A percentile compares a stretch with the other conserved stretches of the same genome.
phyloP scores from a whole-genome alignment of 1,140 invertebrate genomes.

The Neuroterus valhalla region DNA sequence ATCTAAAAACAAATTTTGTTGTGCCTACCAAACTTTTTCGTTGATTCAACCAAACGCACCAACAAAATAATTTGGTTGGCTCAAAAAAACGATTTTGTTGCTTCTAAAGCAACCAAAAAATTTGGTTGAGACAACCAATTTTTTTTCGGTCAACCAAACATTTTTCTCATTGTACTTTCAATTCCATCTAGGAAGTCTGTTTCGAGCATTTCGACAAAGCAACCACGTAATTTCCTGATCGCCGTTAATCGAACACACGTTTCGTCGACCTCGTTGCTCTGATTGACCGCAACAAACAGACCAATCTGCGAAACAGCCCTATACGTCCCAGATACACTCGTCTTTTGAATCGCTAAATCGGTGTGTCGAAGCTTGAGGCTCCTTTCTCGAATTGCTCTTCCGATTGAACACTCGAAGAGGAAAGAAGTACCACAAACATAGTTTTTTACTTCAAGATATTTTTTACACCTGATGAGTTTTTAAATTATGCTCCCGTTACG shows the following conservation, averaged over 20 bases:
- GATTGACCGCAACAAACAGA: slow-evolving; percentile 30
- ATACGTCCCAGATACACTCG: slow-evolving; percentile 23
- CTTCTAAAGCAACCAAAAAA: no score
- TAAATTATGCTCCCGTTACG: no score
- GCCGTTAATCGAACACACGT: slow-evolving; percentile 27
- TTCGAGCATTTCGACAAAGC: slow-evolving; percentile 16
- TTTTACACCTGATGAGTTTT: no score
- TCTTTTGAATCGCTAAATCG: slow-evolving; percentile 26
- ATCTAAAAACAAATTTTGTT: neutral
- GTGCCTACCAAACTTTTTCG: no score
- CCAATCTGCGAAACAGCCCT: slow-evolving; percentile 21
- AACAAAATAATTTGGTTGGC: no score
- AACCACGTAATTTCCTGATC: slow-evolving; percentile 29
- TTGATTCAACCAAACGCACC: no score
- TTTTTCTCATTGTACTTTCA: no score
- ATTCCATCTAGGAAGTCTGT: neutral
- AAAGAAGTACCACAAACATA: neutral
- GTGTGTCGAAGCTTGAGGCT: slow-evolving; percentile 1
- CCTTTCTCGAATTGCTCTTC: slow-evolving; percentile 8
- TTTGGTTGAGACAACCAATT: no score
- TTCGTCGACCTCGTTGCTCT: slow-evolving; percentile 29
- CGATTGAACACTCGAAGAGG: slow-evolving; percentile 1
- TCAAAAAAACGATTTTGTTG: no score
- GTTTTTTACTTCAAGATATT: no score
- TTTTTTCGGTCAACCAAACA: no score